Evolutionary conservation across 2,113 vertebrate genomes (phyloP).

Genomic region (Paralichthys olivaceus): DNA sequence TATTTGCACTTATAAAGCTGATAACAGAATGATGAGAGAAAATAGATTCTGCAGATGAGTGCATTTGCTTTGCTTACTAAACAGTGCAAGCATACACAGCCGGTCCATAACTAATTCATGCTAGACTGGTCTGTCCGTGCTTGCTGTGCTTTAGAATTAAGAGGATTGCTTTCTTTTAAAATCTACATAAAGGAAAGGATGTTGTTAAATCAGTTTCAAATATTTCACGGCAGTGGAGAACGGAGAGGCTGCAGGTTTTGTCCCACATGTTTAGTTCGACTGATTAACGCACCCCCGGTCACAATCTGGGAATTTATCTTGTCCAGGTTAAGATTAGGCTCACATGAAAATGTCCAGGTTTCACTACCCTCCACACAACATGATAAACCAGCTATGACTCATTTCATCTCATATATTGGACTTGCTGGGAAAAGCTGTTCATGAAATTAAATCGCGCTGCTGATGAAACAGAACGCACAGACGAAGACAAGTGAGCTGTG

Average conservation of each 20-base stretch:
- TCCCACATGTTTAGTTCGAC: conserved; percentile 10
- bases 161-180: background rate
- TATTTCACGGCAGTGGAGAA: background rate
- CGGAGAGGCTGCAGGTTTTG: background rate
- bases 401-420: background rate
- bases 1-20: conserved; percentile 51
- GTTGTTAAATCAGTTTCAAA: conserved; percentile 7
- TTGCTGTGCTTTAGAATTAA: conserved; percentile 21
- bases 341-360: conserved; percentile 5
- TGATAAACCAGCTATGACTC: background rate
- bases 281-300: conserved; percentile 6
- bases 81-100: conserved; percentile 15
- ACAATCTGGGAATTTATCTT: conserved; percentile 6
- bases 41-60: conserved; percentile 52
- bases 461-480: background rate
- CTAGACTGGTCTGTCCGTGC: conserved; percentile 12
- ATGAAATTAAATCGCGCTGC: background rate
- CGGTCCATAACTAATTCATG: conserved; percentile 40
- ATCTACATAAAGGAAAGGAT: conserved; percentile 21
- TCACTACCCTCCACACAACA: background rate
- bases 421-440: too few species aligned
- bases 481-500: background rate
- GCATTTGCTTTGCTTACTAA: conserved; percentile 51
- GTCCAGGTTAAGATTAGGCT: background rate
- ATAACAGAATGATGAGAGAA: conserved; percentile 54